Evolutionary conservation across 2,888 invertebrate species (phyloP).

Genomic region (Drosophila neotestacea): DNA sequence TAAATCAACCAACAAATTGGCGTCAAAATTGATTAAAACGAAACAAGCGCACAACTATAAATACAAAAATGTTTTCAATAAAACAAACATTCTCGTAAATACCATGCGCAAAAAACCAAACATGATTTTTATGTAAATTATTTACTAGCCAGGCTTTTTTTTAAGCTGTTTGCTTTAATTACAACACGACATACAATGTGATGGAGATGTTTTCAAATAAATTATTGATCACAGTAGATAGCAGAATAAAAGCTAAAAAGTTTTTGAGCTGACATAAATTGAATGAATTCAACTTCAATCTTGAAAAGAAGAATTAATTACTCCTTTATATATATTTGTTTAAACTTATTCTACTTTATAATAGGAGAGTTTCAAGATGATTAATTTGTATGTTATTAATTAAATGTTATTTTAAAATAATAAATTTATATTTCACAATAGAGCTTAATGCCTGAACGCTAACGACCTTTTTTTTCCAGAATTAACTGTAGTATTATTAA

Average conservation of each 20-base stretch:
- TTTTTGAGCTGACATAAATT: too few relatives aligned
- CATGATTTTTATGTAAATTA: slow-evolving; percentile 7
- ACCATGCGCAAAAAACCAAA: slow-evolving; percentile 1
- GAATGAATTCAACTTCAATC: too few relatives aligned
- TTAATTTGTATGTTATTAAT: too few relatives aligned
- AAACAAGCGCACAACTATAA: slow-evolving; percentile 24
- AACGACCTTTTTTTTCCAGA: too few relatives aligned
- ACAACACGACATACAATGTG: background rate
- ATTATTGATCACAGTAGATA: background rate
- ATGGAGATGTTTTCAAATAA: background rate
- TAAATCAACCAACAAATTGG: slow-evolving; percentile 53
- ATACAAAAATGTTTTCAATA: slow-evolving; percentile 6
- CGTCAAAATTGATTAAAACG: slow-evolving; percentile 58
- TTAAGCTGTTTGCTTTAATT: background rate
- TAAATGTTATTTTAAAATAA: too few relatives aligned
- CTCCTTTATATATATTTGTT: too few relatives aligned
- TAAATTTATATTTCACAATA: too few relatives aligned
- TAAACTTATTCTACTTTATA: too few relatives aligned
- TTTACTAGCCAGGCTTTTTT: slow-evolving; percentile 2
- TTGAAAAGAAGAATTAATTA: too few relatives aligned
- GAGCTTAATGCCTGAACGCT: too few relatives aligned
- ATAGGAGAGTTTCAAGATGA: too few relatives aligned
- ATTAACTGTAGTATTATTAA: background rate
- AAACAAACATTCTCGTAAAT: background rate
- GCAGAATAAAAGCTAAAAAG: too few relatives aligned